These are phyloP conservation scores for Fulmarus glacialis DNA, from an alignment of 2,113 vertebrate species.

Conservation along the genomic window DNA sequence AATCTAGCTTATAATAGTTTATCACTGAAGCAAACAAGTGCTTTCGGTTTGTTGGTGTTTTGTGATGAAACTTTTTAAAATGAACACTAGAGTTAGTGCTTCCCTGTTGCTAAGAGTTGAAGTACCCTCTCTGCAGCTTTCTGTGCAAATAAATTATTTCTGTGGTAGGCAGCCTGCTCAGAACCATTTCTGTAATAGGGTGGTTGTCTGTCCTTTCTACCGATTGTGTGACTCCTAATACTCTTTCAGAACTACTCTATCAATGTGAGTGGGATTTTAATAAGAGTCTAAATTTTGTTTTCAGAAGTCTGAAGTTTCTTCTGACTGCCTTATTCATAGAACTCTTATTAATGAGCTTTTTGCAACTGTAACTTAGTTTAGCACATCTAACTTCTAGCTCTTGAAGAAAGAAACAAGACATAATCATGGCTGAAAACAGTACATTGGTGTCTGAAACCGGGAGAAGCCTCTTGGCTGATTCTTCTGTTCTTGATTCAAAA, in stretches of 20 bases:
- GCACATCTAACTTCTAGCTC: background rate
- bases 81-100: background rate
- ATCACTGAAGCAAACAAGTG: background rate
- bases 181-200: background rate
- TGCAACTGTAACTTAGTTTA: background rate
- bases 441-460: constrained; percentile 74
- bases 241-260: background rate
- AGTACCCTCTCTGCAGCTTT: background rate
- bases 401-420: background rate
- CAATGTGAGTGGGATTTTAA: background rate
- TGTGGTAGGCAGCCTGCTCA: background rate
- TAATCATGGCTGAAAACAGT: constrained; percentile 88
- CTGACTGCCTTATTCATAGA: background rate
- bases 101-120: background rate
- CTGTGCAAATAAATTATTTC: background rate
- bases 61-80: background rate
- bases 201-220: background rate
- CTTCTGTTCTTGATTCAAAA: constrained; percentile 89
- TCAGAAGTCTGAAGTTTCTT: background rate
- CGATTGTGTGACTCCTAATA: background rate
- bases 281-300: background rate
- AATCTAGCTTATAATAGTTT: background rate
- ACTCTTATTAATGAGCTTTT: background rate
- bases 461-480: constrained; percentile 87
- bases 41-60: background rate